Percentiles rank a stretch among this genome's conserved stretches.
Evolutionary conservation across 2,888 invertebrate genomes (phyloP).

Genomic region (Platycheirus rosarum): DNA sequence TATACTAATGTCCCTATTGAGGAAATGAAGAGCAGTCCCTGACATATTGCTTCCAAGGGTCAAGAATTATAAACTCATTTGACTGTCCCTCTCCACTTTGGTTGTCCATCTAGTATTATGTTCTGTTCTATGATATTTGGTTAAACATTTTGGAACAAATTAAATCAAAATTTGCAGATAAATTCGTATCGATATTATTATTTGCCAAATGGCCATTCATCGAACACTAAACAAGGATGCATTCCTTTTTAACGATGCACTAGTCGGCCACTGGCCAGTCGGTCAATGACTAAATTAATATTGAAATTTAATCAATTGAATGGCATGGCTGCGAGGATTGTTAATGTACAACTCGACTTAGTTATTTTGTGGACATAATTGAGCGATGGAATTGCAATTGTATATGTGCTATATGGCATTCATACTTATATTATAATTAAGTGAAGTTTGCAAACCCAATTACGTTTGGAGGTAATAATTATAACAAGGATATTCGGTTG

Average conservation of each 20-base stretch:
- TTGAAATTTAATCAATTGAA: conserved; percentile 63
- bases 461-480: conserved; percentile 27
- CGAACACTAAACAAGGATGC: conserved; percentile 13
- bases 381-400: conserved; percentile 37
- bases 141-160: conserved; percentile 51
- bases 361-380: conserved; percentile 54
- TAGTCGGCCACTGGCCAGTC: no score
- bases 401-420: conserved; percentile 1
- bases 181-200: not conserved
- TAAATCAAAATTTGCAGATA: conserved; percentile 32
- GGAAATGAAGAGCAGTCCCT: conserved; percentile 19
- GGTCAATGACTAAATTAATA: conserved; percentile 42
- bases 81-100: not conserved
- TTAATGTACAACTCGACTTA: conserved; percentile 2
- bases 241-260: conserved; percentile 1
- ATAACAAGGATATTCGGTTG: conserved; percentile 10
- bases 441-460: conserved; percentile 30
- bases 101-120: no score
- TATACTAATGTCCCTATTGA: conserved; percentile 1
- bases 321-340: conserved; percentile 16
- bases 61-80: conserved; percentile 21
- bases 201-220: not conserved
- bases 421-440: conserved; percentile 40
- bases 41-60: conserved; percentile 13
- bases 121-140: no score